phyloP scores from a whole-genome alignment of 2,888 invertebrate genomes.

The Neria commutata region DNA sequence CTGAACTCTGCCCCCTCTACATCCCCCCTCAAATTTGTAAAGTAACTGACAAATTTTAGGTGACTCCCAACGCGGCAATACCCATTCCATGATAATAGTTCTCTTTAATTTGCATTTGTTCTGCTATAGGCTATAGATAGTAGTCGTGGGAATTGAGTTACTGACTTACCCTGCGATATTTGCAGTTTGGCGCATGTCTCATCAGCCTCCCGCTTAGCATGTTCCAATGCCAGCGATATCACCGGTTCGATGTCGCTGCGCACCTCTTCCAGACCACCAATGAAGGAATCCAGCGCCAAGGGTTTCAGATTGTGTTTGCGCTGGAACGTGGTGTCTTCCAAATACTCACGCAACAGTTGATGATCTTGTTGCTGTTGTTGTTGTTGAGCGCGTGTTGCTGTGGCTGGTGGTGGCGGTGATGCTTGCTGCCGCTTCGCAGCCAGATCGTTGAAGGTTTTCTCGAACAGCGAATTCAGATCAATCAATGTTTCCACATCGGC shows the following conservation, averaged over 20 bases:
- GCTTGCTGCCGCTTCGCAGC: slow-evolving; percentile 2
- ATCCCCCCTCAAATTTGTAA: no score
- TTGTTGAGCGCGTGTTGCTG: slow-evolving; percentile 22
- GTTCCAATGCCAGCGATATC: slow-evolving; percentile 83
- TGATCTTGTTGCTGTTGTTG: slow-evolving; percentile 66
- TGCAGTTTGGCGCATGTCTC: slow-evolving; percentile 83
- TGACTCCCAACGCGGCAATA: no score
- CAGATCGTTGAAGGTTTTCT: slow-evolving; percentile 4
- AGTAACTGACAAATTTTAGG: no score
- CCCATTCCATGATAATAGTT: no score
- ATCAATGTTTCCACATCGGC: slow-evolving; percentile 56
- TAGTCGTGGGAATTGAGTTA: neutral
- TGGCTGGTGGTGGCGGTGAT: neutral
- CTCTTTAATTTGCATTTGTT: no score
- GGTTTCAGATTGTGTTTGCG: slow-evolving; percentile 82
- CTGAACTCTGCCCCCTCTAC: no score
- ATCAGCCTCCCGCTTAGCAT: slow-evolving; percentile 84
- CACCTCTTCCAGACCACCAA: slow-evolving; percentile 65
- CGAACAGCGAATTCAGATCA: slow-evolving; percentile 55
- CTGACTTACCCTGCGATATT: slow-evolving; percentile 83
- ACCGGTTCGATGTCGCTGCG: slow-evolving; percentile 83
- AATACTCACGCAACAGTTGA: slow-evolving; percentile 77
- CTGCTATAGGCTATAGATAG: no score
- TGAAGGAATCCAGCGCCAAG: slow-evolving; percentile 72
- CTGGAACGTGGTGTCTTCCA: slow-evolving; percentile 85